A percentile compares a stretch with the other conserved stretches of the same genome.
Evolutionary conservation across 2,113 vertebrate species (phyloP).

Genomic region (Vulpes lagopus): DNA sequence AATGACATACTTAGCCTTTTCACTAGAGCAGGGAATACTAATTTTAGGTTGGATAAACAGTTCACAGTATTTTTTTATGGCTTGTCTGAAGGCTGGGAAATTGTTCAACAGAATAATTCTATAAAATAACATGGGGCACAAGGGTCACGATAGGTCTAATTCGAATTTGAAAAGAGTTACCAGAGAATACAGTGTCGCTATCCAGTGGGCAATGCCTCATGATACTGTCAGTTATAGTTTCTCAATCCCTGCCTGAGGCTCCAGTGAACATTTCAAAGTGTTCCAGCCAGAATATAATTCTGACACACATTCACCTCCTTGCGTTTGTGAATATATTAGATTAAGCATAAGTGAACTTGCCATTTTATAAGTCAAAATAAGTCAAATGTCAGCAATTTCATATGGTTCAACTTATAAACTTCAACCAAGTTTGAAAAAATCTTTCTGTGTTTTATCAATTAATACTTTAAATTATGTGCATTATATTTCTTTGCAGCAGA

Average conservation of each 20-base stretch:
- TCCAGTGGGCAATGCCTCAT: not conserved
- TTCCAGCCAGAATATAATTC: not conserved
- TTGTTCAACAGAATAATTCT: not conserved
- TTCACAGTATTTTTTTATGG: conserved; percentile 13
- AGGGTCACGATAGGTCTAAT: not conserved
- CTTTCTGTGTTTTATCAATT: not conserved
- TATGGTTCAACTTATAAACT: not conserved
- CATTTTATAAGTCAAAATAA: not conserved
- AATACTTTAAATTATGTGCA: not conserved
- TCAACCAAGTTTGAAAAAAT: not conserved
- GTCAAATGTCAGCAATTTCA: not conserved
- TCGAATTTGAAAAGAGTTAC: not conserved
- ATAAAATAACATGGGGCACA: not conserved
- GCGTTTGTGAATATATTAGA: not conserved
- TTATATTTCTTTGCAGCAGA: not conserved
- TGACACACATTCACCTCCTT: not conserved
- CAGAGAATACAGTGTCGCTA: accelerated
- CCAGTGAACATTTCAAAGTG: not conserved
- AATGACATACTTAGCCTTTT: not conserved
- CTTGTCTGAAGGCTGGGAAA: not conserved
- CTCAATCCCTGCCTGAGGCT: not conserved
- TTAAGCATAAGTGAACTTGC: not conserved
- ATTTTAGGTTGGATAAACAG: not conserved
- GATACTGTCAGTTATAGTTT: not conserved
- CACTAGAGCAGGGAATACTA: not conserved